phyloP scores from a whole-genome alignment of 2,888 invertebrate species.

The Limenitis arthemis region DNA sequence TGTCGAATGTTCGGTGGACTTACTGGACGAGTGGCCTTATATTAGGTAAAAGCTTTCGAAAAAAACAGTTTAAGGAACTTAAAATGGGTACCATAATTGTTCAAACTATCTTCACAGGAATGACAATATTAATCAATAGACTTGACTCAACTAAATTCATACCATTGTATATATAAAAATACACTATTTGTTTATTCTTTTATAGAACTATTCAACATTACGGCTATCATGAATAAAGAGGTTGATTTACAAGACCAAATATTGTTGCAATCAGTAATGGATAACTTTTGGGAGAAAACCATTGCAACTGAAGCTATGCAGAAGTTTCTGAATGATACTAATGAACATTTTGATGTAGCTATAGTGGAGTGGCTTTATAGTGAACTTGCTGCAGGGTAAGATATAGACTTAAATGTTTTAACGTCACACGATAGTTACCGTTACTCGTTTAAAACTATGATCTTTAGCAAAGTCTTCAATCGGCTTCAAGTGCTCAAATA shows the following conservation, averaged over 20 bases:
- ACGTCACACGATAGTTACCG: no score
- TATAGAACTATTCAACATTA: constrained; percentile 27
- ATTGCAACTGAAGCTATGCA: constrained; percentile 25
- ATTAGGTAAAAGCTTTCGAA: not conserved
- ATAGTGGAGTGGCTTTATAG: constrained; percentile 27
- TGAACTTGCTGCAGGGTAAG: constrained; percentile 25
- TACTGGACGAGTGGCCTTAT: not conserved
- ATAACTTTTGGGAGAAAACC: constrained; percentile 20
- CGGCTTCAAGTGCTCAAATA: no score
- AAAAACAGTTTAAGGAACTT: not conserved
- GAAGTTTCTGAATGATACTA: constrained; percentile 19
- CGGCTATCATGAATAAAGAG: constrained; percentile 25
- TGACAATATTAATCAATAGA: no score
- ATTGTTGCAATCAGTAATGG: constrained; percentile 16
- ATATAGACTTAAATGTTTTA: not conserved
- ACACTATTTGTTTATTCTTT: no score
- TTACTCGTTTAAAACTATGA: no score
- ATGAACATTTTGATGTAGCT: constrained; percentile 24
- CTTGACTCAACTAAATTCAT: no score
- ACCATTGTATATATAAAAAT: no score
- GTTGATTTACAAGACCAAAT: constrained; percentile 17
- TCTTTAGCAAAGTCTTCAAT: no score
- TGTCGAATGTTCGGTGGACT: no score
- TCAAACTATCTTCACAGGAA: no score
- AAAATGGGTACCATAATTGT: no score